A percentile compares a stretch with the other conserved stretches of the same genome.
These are phyloP conservation scores for Dasysyrphus albostriatus DNA, from an alignment of 2,888 invertebrate genomes.

Conservation along the genomic window DNA sequence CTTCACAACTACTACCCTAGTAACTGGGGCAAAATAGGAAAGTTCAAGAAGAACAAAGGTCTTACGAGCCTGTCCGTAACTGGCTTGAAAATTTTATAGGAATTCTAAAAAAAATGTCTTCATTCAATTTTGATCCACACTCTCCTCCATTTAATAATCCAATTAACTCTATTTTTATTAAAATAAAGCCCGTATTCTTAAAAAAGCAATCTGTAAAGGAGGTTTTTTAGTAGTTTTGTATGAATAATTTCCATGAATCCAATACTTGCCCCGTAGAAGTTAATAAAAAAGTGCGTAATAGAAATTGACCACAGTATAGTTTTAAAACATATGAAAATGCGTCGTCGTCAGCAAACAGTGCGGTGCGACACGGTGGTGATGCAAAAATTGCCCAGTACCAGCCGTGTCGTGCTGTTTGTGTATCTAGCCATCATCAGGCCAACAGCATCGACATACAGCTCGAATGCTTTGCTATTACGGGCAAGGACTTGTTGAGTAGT, in stretches of 20 bases:
- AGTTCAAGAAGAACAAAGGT: background rate
- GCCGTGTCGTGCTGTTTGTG: background rate
- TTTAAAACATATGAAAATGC: conserved; percentile 47
- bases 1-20: background rate
- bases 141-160: too few species aligned
- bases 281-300: conserved; percentile 13
- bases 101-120: too few species aligned
- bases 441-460: background rate
- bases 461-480: conserved; percentile 32
- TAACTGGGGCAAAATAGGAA: background rate
- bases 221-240: background rate
- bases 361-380: background rate
- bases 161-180: too few species aligned
- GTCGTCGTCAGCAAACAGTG: conserved; percentile 15
- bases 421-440: background rate
- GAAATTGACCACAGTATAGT: conserved; percentile 12
- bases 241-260: background rate
- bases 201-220: too few species aligned
- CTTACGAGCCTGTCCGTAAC: too few species aligned
- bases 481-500: conserved; percentile 65
- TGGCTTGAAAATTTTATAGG: background rate
- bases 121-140: too few species aligned
- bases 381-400: too few species aligned
- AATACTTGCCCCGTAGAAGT: background rate
- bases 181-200: too few species aligned